Conservation (phyloP, 2,888 invertebrate genomes). For the Epiblema foenella region DNA sequence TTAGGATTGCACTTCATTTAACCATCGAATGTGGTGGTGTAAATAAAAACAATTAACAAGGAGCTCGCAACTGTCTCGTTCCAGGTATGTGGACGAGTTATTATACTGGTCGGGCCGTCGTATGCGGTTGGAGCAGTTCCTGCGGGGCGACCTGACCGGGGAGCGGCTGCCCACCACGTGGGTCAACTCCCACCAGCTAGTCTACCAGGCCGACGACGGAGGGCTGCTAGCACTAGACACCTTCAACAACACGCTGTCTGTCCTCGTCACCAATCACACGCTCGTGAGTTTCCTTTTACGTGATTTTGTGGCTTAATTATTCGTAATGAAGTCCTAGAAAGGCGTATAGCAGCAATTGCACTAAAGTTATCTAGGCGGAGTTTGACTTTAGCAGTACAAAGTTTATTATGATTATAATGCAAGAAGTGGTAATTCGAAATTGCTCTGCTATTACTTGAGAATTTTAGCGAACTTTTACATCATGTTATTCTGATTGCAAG, state of each 20-base stretch:
- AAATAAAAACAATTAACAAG: too few relatives aligned
- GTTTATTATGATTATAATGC: too few relatives aligned
- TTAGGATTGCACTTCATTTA: too few relatives aligned
- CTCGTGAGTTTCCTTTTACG: slow-evolving; percentile 85
- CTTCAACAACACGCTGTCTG: slow-evolving; percentile 90
- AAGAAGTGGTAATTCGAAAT: too few relatives aligned
- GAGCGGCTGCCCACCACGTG: slow-evolving; percentile 91
- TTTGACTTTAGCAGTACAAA: too few relatives aligned
- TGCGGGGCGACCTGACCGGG: slow-evolving; percentile 90
- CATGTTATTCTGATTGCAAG: too few relatives aligned
- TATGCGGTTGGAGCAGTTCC: slow-evolving; percentile 93
- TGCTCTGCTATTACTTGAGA: too few relatives aligned
- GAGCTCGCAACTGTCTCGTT: slow-evolving; percentile 32
- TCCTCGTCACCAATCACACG: slow-evolving; percentile 94
- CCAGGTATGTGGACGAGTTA: slow-evolving; percentile 93
- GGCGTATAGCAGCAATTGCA: too few relatives aligned
- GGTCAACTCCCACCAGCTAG: slow-evolving; percentile 92
- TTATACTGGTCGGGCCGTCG: slow-evolving; percentile 95
- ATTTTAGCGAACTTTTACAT: too few relatives aligned
- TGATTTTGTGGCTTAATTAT: background rate
- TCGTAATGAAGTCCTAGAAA: too few relatives aligned
- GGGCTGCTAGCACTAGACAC: slow-evolving; percentile 92
- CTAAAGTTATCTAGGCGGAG: too few relatives aligned
- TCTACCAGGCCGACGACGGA: slow-evolving; percentile 94
- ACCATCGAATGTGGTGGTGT: too few relatives aligned